Base-by-base conservation (phyloP, 2,113 vertebrate genomes). In the Microtus richardsoni region DNA sequence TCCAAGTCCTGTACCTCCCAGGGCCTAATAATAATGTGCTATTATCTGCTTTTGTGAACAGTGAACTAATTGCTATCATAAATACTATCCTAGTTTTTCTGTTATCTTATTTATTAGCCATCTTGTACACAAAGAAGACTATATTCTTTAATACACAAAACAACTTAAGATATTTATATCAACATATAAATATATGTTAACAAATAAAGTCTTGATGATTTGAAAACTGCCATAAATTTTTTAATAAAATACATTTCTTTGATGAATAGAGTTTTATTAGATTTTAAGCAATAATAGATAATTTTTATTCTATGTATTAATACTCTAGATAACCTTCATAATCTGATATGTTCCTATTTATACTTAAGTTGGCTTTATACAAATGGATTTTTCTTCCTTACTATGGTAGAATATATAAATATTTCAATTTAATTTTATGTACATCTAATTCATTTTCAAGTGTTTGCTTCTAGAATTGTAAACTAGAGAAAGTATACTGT, bases 1-100 rank as follows among this genome's bases (percentile, higher is more conserved):
- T 2, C 16, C 30, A 30, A 84, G 11, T 28, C 0, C 3, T 10
- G 14, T 47, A 16, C 6, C 7, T 47, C 3, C 7, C 6, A 39
- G 7, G 11, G 5, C 30, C 9, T 84, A n/a, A 17, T 44, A 85
- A 70, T 24, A 58, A n/a, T 39, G 36, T 39, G 10, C 30, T 54
- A 41, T n/a, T 64, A 1, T 74, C 24, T 84, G 26, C 8, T 21
- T 12, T 24, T n/a, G 0, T 14, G 30, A 84, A 21, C 16, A 78
- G 5, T 94, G 26, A 80, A n/a, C 28, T 84, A 54, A 80, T n/a
- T 86, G 1, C 44, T 47, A 28, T 47, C 60, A 86, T 86, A 36
- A 36, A 36, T 14, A 47, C 14, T 44, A 19, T 33, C 33, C 47
- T 66, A 41, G 7, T 83, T 39, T 83, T 83, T 26, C 4, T 60